These are phyloP conservation scores for Micromys minutus DNA, from an alignment of 2,113 vertebrate genomes.

Conservation along the genomic window DNA sequence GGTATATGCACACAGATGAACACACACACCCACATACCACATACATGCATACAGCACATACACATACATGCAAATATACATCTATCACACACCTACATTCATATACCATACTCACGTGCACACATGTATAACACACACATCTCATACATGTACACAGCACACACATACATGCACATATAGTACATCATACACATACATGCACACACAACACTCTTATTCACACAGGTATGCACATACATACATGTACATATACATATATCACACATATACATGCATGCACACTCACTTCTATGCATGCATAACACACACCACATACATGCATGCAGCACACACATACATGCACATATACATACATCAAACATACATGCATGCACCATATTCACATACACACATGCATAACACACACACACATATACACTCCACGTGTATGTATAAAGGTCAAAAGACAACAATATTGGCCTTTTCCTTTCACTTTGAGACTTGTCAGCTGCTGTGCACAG, in stretches of 20 bases:
- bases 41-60: background rate
- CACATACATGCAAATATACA: background rate
- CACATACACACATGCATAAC: background rate
- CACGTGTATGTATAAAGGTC: background rate
- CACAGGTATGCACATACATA: accelerated
- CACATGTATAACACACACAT: background rate
- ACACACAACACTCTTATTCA: background rate
- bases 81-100: background rate
- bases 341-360: too few relatives aligned
- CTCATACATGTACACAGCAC: background rate
- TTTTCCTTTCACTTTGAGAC: background rate
- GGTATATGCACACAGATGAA: too few relatives aligned
- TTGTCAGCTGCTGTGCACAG: background rate
- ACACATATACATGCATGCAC: background rate
- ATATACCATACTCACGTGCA: background rate
- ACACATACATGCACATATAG: background rate
- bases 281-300: background rate
- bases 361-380: background rate
- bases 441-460: background rate
- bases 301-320: background rate
- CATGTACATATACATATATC: too few relatives aligned
- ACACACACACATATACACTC: background rate
- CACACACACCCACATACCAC: background rate
- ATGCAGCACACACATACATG: background rate
- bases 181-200: background rate